Base-by-base conservation (phyloP, 2,888 invertebrate genomes). In the Parnassius orleans region DNA sequence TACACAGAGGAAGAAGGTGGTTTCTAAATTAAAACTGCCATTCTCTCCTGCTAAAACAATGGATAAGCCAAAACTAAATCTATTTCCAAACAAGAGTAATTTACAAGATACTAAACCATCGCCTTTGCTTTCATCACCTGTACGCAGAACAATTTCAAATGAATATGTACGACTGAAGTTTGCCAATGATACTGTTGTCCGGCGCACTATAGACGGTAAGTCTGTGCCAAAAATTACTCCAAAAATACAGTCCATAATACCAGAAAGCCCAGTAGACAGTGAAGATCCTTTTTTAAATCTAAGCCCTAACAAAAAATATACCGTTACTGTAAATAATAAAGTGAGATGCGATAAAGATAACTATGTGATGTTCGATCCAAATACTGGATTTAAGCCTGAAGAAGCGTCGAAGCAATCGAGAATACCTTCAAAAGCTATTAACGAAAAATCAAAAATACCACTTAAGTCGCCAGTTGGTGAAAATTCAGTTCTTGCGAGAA, bases 261-360 rank as follows among this genome's bases (percentile, higher is more conserved):
- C 92, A 1, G 91, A 91, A 71, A 92, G 92, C 67, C 92, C 92
- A 2, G 80, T 91, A 50, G 92, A 92, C 63, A 86, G 76, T 60
- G 91, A 92, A 74, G 91, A 90, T 71, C 91, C 90, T 1, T 90
- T 90, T 69, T 67, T 90, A 54, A 90, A 91, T 69, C 76, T 92
- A 66, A 92, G 91, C 68, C 92, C 92, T 3, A 92, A 92, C 70
- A 92, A 92, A 81, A 92, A 92, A 73, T 92, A 92, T 67, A 92
- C 92, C 9, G 90, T 92, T 33, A 92, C 92, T 54, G 84, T 91
- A 46, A 91, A 92, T 70, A 90, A 91, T 72, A 90, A 81, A 82
- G 91, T 92, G 60, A 78, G 92, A 68, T 92, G 90, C 72, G 92
- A 92, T 73, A 92, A 92, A 75, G 92, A 92, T 69, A 92, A 92